Conservation (phyloP, 2,113 vertebrate species). For the Psittacara wagleri region DNA sequence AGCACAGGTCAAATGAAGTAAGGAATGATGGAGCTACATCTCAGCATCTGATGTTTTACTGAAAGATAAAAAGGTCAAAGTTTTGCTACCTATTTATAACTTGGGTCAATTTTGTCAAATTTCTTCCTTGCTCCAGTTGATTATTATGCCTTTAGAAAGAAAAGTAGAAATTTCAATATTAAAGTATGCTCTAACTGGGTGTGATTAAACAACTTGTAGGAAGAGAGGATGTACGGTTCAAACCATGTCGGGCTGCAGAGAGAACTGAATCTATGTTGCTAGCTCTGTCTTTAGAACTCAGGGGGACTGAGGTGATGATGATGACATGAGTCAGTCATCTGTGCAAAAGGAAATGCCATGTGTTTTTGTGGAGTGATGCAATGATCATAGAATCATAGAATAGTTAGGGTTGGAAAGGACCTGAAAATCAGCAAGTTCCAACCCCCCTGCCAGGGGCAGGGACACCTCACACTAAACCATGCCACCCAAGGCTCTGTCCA, state of each 20-base stretch:
- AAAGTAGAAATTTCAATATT: background rate
- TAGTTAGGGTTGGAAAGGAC: too few species aligned
- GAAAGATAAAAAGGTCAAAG: background rate
- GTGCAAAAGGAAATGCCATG: background rate
- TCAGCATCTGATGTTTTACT: background rate
- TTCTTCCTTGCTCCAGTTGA: background rate
- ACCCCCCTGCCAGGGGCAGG: too few species aligned
- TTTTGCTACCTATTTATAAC: background rate
- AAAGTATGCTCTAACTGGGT: background rate
- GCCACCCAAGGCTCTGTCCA: too few species aligned
- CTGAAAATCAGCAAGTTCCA: too few species aligned
- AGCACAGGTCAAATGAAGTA: background rate
- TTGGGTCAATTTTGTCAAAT: background rate
- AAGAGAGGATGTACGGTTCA: background rate
- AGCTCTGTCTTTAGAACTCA: background rate
- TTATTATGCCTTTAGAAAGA: background rate
- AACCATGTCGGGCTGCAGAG: background rate
- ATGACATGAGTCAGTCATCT: background rate
- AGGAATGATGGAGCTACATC: background rate
- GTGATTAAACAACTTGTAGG: background rate
- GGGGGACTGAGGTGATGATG: background rate
- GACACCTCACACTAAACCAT: too few species aligned
- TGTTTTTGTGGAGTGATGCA: background rate
- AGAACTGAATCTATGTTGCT: background rate
- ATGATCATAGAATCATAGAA: background rate